Conservation (phyloP, 2,888 invertebrate species). For the Eudemis profundana region DNA sequence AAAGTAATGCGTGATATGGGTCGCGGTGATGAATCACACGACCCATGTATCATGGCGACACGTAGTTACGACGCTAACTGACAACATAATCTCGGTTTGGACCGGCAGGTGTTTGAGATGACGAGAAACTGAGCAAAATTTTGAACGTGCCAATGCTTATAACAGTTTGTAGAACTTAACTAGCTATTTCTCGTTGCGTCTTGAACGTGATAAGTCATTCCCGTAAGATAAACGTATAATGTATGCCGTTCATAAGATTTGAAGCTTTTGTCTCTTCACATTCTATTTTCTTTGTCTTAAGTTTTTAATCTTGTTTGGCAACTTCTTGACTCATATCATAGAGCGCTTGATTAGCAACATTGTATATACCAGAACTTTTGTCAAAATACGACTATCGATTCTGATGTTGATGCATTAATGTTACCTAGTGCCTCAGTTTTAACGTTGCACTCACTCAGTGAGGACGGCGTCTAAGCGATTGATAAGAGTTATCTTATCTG, state of each 20-base stretch:
- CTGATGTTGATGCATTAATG: no score
- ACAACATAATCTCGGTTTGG: conserved; percentile 58
- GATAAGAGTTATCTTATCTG: conserved; percentile 64
- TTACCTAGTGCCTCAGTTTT: not conserved
- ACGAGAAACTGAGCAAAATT: conserved; percentile 3
- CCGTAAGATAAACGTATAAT: not conserved
- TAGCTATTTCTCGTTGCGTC: not conserved
- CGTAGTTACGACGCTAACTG: conserved; percentile 67
- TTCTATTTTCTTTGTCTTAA: no score
- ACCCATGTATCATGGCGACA: conserved; percentile 57
- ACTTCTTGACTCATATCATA: no score
- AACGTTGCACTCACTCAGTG: conserved; percentile 12
- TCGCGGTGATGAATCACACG: conserved; percentile 71
- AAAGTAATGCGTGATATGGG: conserved; percentile 67
- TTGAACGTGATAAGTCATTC: not conserved
- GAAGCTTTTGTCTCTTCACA: no score
- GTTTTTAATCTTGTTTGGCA: no score
- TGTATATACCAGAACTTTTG: no score
- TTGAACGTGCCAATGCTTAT: not conserved
- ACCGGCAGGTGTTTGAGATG: conserved; percentile 31
- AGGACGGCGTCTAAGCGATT: conserved; percentile 59
- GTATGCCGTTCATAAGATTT: not conserved
- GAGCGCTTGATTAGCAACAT: no score
- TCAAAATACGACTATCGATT: no score
- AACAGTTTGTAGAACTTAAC: not conserved